Evolutionary conservation across 1,140 invertebrate genomes (phyloP).

Genomic region (Acyrthosiphon pisum): DNA sequence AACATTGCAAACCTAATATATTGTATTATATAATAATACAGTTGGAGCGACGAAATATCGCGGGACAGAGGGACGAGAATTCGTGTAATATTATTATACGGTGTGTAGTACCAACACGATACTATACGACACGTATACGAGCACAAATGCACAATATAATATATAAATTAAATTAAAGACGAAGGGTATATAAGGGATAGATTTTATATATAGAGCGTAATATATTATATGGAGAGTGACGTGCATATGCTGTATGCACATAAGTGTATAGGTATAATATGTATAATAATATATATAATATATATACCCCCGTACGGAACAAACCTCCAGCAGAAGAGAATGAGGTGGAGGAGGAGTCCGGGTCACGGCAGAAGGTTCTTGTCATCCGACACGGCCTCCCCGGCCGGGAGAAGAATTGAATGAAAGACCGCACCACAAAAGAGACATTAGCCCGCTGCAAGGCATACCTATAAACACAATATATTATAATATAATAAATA

Average conservation of each 20-base stretch:
- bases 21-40: background rate
- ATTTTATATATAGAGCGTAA: background rate
- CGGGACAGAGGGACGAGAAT: background rate
- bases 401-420: background rate
- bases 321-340: background rate
- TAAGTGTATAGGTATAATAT: background rate
- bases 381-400: slow-evolving; percentile 6
- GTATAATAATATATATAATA: background rate
- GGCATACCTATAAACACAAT: background rate
- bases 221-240: background rate
- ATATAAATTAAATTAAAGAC: slow-evolving; percentile 1
- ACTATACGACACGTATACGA: background rate
- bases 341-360: background rate
- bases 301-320: background rate
- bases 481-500: slow-evolving; percentile 1
- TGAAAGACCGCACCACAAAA: background rate
- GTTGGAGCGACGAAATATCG: background rate
- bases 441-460: slow-evolving; percentile 15
- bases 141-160: background rate
- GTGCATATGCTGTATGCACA: background rate
- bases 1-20: background rate
- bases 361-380: background rate
- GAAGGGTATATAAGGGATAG: background rate
- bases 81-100: background rate
- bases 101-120: background rate